Base-by-base conservation (phyloP, 2,888 invertebrate genomes). In the Helleia helle region DNA sequence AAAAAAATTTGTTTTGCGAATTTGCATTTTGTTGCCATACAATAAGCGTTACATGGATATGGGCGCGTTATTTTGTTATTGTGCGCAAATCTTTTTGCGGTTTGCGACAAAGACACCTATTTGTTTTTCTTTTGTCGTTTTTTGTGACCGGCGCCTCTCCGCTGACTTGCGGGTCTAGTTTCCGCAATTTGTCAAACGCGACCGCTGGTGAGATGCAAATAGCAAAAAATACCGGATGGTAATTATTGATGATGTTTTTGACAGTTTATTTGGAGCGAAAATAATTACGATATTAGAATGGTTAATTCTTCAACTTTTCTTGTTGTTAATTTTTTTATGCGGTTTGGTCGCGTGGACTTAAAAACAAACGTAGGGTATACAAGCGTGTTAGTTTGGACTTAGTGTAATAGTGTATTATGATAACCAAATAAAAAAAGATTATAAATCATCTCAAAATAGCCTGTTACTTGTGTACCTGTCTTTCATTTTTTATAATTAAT, bases 121-220 rank as follows among this genome's bases (percentile, higher is more conserved):
- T 47, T 42, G 22, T 1, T 8, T n/a, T 38, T 44, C 38, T 44
- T 44, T 38, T 22, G 6, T 12, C n/a, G 39, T 28, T 31, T 39
- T 37, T 43, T 49, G 49, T 49, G 47, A 46, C 38, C 52, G 56
- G 58, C 57, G 58, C 56, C 58, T 55, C 48, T 44, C 43, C 51
- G 48, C 49, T 57, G 58, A 57, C 56, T 58, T 47, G 58, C 55
- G 47, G 41, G 48, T 51, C 41, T 48, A 28, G 40, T 38, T 48
- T 44, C 44, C 44, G 44, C 36, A 37, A 38, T 47, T 42, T 44
- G 48, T 46, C 44, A 46, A 42, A 47, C 46, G 8, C n/a, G 41
- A 29, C 24, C 41, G 37, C 34, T 40, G 46, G 41, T 15, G 30
- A 26, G 17, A 18, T 34, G 25, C 24, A 40, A 40, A 40, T 25